These are phyloP conservation scores for Nemapogon koenigi DNA, from an alignment of 2,888 invertebrate species.

Conservation along the genomic window DNA sequence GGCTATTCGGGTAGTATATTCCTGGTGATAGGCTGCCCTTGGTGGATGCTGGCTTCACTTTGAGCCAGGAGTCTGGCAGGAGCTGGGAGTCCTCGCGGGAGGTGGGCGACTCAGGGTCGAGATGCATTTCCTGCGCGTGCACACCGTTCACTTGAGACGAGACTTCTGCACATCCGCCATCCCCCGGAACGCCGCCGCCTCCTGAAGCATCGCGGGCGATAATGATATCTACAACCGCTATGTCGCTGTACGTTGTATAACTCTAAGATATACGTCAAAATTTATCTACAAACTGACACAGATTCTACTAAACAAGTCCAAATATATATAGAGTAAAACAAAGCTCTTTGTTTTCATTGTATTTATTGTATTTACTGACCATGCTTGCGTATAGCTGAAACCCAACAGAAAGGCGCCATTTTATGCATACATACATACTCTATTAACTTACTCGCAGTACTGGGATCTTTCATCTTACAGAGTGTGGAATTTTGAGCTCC, in stretches of 20 bases:
- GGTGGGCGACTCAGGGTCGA: conserved; percentile 51
- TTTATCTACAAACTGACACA: too few relatives aligned
- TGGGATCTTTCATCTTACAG: too few relatives aligned
- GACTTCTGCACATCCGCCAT: conserved; percentile 36
- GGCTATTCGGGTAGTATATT: conserved; percentile 48
- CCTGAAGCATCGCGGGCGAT: conserved; percentile 60
- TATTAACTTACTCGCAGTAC: too few relatives aligned
- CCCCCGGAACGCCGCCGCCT: conserved; percentile 33
- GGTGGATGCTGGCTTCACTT: conserved; percentile 37
- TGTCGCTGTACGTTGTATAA: conserved; percentile 57
- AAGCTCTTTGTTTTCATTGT: not conserved
- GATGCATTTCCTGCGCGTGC: conserved; percentile 41
- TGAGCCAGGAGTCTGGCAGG: conserved; percentile 57
- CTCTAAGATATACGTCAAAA: too few relatives aligned
- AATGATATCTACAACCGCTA: conserved; percentile 59
- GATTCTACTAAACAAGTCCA: too few relatives aligned
- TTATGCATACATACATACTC: too few relatives aligned
- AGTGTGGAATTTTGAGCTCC: too few relatives aligned
- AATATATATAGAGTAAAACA: too few relatives aligned
- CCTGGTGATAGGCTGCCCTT: conserved; percentile 59
- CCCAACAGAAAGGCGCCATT: too few relatives aligned
- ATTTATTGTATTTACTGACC: not conserved
- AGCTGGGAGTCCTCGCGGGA: conserved; percentile 56
- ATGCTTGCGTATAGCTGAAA: too few relatives aligned
- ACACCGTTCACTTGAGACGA: conserved; percentile 32